Percentiles rank a stretch among this genome's conserved stretches.
Evolutionary conservation across 2,888 invertebrate genomes (phyloP).

Genomic region (Synanthedon tipuliformis): DNA sequence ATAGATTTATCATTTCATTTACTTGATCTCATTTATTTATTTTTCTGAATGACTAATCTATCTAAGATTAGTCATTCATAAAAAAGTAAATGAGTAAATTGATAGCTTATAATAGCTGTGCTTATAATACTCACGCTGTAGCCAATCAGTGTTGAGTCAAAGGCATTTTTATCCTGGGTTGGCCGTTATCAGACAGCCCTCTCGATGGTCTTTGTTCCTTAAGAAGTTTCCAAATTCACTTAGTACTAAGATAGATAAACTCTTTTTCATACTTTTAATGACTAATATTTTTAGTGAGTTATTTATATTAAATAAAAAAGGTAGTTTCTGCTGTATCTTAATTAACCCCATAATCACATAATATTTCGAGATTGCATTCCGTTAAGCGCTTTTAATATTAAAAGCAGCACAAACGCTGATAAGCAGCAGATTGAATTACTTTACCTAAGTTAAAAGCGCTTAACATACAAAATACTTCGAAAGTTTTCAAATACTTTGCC

Average conservation of each 20-base stretch:
- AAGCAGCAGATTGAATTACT: too few relatives aligned
- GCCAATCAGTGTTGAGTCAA: constrained; percentile 5
- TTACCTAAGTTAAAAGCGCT: too few relatives aligned
- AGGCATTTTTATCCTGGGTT: constrained; percentile 10
- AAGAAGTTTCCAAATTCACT: constrained; percentile 9
- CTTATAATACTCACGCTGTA: constrained; percentile 4
- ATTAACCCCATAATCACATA: constrained; percentile 3
- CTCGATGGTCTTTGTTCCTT: constrained; percentile 8
- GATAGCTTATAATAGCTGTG: constrained; percentile 8
- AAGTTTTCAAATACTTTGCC: too few relatives aligned
- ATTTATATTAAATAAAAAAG: neutral
- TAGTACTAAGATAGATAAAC: neutral
- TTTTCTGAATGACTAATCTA: too few relatives aligned
- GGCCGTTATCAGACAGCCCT: constrained; percentile 7
- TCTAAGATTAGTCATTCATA: too few relatives aligned
- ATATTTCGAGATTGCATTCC: neutral
- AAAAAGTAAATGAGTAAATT: too few relatives aligned
- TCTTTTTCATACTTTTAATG: neutral
- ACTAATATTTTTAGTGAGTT: neutral
- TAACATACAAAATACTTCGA: too few relatives aligned
- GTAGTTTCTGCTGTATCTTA: constrained; percentile 1
- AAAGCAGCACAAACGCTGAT: too few relatives aligned
- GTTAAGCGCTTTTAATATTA: too few relatives aligned
- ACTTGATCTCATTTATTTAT: too few relatives aligned
- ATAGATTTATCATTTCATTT: too few relatives aligned